A percentile compares a stretch with the other conserved stretches of the same genome.
Evolutionary conservation across 1,140 invertebrate genomes (phyloP).

Genomic region (Zaprionus kolodkinae): DNA sequence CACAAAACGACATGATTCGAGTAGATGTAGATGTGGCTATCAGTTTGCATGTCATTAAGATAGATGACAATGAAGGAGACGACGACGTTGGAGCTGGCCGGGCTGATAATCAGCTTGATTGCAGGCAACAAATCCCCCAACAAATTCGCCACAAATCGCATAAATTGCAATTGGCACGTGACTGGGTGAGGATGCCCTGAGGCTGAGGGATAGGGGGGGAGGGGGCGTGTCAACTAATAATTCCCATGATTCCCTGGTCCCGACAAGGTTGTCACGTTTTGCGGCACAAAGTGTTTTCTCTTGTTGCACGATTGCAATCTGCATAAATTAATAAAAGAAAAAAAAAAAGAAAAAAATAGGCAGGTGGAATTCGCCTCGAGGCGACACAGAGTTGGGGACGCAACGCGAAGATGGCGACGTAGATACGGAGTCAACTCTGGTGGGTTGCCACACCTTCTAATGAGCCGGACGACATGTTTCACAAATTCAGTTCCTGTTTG

Average conservation of each 20-base stretch:
- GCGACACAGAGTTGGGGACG: not conserved
- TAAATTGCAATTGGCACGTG: constrained; percentile 38
- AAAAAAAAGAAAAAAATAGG: constrained; percentile 2
- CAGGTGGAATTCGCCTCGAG: constrained; percentile 22
- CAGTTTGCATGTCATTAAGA: constrained; percentile 34
- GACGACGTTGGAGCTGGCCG: too few species aligned
- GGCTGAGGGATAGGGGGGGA: not conserved
- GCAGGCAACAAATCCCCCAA: constrained; percentile 8
- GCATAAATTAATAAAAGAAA: constrained; percentile 50
- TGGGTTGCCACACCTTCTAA: constrained; percentile 16
- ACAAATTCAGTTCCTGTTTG: constrained; percentile 10
- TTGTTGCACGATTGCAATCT: constrained; percentile 60
- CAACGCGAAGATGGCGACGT: not conserved
- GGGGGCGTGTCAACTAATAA: constrained; percentile 9
- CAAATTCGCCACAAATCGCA: constrained; percentile 7
- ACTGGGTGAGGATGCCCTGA: constrained; percentile 7
- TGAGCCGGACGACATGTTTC: not conserved
- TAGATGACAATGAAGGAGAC: not conserved
- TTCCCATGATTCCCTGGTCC: constrained; percentile 30
- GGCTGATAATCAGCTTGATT: too few species aligned
- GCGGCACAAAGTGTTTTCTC: constrained; percentile 53
- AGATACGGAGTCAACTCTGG: not conserved
- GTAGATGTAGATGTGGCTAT: not conserved
- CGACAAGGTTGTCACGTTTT: constrained; percentile 59
- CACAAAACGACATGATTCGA: constrained; percentile 6